These are phyloP conservation scores for Polyommatus iphigenia DNA, from an alignment of 2,888 invertebrate species.

Conservation along the genomic window DNA sequence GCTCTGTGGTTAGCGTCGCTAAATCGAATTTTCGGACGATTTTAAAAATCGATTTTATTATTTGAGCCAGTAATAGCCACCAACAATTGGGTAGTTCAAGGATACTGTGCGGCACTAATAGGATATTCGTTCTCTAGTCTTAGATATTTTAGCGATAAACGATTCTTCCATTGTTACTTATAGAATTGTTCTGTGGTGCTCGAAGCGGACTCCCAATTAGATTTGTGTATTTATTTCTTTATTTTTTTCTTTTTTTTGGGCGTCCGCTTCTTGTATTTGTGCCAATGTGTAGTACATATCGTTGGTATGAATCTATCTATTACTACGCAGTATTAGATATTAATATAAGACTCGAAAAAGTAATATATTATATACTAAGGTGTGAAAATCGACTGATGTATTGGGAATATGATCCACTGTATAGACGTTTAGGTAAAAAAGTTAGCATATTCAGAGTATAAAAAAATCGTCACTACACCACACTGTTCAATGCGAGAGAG, in stretches of 20 bases:
- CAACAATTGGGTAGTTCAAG: conserved; percentile 22
- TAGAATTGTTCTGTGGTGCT: conserved; percentile 60
- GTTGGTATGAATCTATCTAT: conserved; percentile 63
- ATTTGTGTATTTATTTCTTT: conserved; percentile 75
- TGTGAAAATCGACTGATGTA: no score
- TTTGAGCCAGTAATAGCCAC: no score
- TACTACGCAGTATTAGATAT: conserved; percentile 74
- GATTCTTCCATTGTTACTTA: conserved; percentile 58
- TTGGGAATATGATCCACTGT: no score
- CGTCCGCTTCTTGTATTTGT: conserved; percentile 64
- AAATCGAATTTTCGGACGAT: no score
- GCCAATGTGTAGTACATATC: conserved; percentile 66
- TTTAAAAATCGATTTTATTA: no score
- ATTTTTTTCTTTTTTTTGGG: conserved; percentile 54
- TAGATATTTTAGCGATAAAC: conserved; percentile 61
- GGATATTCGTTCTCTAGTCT: conserved; percentile 66
- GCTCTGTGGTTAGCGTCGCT: no score
- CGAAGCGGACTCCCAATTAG: conserved; percentile 62
- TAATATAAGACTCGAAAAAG: conserved; percentile 67
- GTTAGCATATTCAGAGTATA: no score
- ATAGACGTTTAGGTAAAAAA: no score
- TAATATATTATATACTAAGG: conserved; percentile 39
- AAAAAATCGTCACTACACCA: no score
- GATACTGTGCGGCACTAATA: conserved; percentile 50
- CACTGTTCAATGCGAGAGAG: no score